phyloP scores from a whole-genome alignment of 2,888 invertebrate species.

The Metopia argyrocephala region DNA sequence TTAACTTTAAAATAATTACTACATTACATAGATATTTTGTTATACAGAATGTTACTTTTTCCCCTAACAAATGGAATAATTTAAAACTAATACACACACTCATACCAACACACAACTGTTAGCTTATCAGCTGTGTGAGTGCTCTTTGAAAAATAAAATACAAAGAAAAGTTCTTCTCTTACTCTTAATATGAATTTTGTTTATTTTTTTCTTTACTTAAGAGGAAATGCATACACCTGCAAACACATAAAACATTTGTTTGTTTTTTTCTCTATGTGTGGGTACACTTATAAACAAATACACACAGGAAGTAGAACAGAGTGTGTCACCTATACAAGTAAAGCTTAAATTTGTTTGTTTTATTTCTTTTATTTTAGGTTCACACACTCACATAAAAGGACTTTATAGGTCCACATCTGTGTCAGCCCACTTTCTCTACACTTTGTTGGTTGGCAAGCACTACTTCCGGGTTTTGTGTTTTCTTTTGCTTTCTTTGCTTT shows the following conservation, averaged over 20 bases:
- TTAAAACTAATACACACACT: neutral
- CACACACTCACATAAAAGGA: neutral
- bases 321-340: constrained; percentile 29
- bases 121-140: constrained; percentile 55
- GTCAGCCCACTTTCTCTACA: constrained; percentile 32
- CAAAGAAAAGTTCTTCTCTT: constrained; percentile 30
- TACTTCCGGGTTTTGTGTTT: constrained; percentile 56
- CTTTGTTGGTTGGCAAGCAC: constrained; percentile 57
- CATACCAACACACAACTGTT: constrained; percentile 9
- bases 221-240: constrained; percentile 10
- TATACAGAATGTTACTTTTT: neutral
- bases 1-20: too few relatives aligned
- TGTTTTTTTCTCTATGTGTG: neutral
- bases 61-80: constrained; percentile 2
- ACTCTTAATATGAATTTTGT: constrained; percentile 1
- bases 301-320: neutral
- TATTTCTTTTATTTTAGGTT: neutral
- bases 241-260: neutral
- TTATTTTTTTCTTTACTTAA: constrained; percentile 36
- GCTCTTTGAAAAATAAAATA: constrained; percentile 30
- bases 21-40: too few relatives aligned
- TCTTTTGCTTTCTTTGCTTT: constrained; percentile 6
- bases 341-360: constrained; percentile 36
- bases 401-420: neutral
- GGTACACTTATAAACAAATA: constrained; percentile 5